Conservation (phyloP, 2,888 invertebrate genomes). For the Eilema depressum region DNA sequence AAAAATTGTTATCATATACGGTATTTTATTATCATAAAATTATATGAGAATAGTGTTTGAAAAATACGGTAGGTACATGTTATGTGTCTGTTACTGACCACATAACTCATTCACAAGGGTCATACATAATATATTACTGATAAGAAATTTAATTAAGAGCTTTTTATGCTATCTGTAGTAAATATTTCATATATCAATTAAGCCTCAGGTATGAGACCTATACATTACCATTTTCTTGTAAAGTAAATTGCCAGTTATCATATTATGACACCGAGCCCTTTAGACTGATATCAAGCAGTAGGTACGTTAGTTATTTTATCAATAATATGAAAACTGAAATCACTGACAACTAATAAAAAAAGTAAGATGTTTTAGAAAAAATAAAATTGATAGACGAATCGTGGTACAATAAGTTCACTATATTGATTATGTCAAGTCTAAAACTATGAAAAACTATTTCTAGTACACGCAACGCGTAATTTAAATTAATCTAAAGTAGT, state of each 20-base stretch:
- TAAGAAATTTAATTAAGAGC: conserved; percentile 18
- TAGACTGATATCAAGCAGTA: not conserved
- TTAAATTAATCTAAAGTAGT: not conserved
- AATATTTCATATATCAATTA: conserved; percentile 20
- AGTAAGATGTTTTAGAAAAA: too few relatives aligned
- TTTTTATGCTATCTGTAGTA: not conserved
- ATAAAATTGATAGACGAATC: too few relatives aligned
- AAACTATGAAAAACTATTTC: too few relatives aligned
- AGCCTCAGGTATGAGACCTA: not conserved
- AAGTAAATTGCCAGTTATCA: not conserved
- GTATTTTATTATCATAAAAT: not conserved
- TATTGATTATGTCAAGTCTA: too few relatives aligned
- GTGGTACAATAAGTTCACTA: too few relatives aligned
- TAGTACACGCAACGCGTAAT: not conserved
- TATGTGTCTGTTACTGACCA: conserved; percentile 1
- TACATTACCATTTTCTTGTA: conserved; percentile 5
- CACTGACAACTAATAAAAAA: too few relatives aligned
- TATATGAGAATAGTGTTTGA: not conserved
- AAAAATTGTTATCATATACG: too few relatives aligned
- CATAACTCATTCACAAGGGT: conserved; percentile 5
- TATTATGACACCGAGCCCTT: not conserved
- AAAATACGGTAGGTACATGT: not conserved
- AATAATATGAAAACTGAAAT: too few relatives aligned
- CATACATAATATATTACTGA: not conserved
- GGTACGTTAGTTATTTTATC: too few relatives aligned